Percentiles rank a stretch among this genome's conserved stretches.
Conservation (phyloP, 2,113 vertebrate species). For the Pavo muticus region DNA sequence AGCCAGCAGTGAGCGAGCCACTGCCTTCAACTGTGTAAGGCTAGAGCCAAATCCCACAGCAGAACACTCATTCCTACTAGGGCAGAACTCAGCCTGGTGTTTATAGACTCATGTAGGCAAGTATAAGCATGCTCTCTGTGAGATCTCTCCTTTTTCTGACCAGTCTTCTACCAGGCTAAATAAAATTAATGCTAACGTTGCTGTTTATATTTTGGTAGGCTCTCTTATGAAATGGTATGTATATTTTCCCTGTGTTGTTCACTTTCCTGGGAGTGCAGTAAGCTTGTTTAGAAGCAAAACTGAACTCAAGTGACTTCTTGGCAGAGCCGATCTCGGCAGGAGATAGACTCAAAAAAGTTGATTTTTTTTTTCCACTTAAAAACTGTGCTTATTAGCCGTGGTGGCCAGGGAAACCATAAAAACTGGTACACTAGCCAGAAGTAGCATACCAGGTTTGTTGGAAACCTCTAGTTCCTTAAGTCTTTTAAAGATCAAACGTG, state of each 20-base stretch:
- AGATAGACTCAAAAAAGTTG: not conserved
- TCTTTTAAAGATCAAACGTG: not conserved
- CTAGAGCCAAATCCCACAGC: not conserved
- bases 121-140: not conserved
- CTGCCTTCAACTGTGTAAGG: not conserved
- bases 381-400: not conserved
- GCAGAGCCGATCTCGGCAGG: not conserved
- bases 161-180: not conserved
- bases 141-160: not conserved
- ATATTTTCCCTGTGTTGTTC: rapidly evolving
- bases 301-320: not conserved
- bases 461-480: not conserved
- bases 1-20: not conserved
- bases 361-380: not conserved
- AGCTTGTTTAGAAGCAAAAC: not conserved
- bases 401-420: not conserved
- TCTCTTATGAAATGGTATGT: no score
- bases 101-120: rapidly evolving
- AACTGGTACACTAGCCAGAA: not conserved
- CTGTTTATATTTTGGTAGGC: rapidly evolving
- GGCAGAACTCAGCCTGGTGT: not conserved
- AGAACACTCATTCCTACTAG: rapidly evolving
- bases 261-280: not conserved
- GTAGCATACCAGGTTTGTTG: not conserved
- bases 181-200: rapidly evolving